These are phyloP conservation scores for Thelohanellus kitauei DNA, from an alignment of 30 jellyfish, hydroid and myxozoan species.

Conservation along the genomic window DNA sequence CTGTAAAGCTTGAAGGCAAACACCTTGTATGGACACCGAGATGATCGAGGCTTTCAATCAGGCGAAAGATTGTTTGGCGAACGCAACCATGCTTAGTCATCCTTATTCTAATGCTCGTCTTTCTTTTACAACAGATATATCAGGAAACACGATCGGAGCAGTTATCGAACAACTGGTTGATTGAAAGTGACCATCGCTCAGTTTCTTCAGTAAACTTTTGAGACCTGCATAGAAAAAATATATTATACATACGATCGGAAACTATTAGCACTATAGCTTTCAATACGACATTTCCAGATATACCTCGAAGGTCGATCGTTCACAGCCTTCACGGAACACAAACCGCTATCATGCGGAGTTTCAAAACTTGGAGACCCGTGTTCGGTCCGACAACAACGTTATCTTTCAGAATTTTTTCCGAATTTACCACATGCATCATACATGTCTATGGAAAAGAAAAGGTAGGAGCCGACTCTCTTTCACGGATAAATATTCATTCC, in stretches of 20 bases:
- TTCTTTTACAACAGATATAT: slow-evolving; percentile 10
- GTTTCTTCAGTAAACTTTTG: slow-evolving; percentile 5
- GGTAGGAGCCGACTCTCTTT: slow-evolving; percentile 13
- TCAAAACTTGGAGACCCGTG: slow-evolving; percentile 1
- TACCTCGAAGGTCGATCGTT: slow-evolving; percentile 9
- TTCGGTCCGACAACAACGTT: slow-evolving; percentile 9
- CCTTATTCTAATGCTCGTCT: slow-evolving; percentile 8
- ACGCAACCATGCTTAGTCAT: slow-evolving; percentile 5
- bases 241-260: slow-evolving; percentile 9
- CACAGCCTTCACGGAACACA: too few species aligned
- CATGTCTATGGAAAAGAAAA: slow-evolving; percentile 7
- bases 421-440: slow-evolving; percentile 5
- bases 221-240: slow-evolving; percentile 5
- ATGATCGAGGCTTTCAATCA: slow-evolving; percentile 1
- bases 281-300: slow-evolving; percentile 4
- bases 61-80: slow-evolving; percentile 4
- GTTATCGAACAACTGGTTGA: slow-evolving; percentile 4
- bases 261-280: slow-evolving; percentile 6
- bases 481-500: too few species aligned
- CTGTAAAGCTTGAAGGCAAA: slow-evolving; percentile 3
- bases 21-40: slow-evolving; percentile 1
- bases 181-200: slow-evolving; percentile 2
- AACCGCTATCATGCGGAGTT: slow-evolving; percentile 9
- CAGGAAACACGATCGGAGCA: slow-evolving; percentile 9
- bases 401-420: slow-evolving; percentile 11